Base-by-base conservation (phyloP, 2,888 invertebrate genomes). In the Plemyria rubiginata region DNA sequence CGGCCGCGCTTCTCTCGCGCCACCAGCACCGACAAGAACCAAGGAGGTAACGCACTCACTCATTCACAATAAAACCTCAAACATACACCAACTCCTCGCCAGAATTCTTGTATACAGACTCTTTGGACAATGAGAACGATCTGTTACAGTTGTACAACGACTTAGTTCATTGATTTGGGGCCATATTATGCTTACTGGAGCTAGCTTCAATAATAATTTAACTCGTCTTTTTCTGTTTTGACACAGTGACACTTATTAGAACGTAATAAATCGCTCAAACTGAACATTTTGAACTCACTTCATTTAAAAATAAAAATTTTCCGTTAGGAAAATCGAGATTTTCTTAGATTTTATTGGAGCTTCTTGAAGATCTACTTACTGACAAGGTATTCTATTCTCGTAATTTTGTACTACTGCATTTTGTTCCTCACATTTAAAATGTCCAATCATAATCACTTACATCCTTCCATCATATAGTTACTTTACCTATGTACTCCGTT, bases 1-100 rank as follows among this genome's bases (percentile, higher is more conserved):
- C 91, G 92, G 55, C 91, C 92, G 80, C 90, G 92, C 75, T 92
- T 92, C 89, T 92, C 92, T 69, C 90, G 92, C 79, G 92, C 92
- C 79, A 79, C 91, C 82, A 90, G 90, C 88, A 86, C 88, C 78
- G 92, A 92, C 85, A 92, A 92, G 86, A 85, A 85, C 73, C 87
- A 86, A 88, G 92, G 92, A 49, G 54, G 54, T 92, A 83, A 88
- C 16, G 13, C 51, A 51, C 82, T 53, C 51, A 51, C 82, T 53
- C 62, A 60, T 60, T 16, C 16, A 45, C 45, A 45, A 45, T 16
- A 45, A 9, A 13, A 43, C 43, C 43, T 43, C 45, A 16, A 38
- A 38, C 36, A 11, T 38, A 32, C 4, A 22, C 22, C 22, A 22
- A 22, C 22, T 22, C 22, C 3, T 22, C 22, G 22, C 22, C 22